These are phyloP conservation scores for Cantharis flavilabris DNA, from an alignment of 2,888 invertebrate genomes.

Conservation along the genomic window DNA sequence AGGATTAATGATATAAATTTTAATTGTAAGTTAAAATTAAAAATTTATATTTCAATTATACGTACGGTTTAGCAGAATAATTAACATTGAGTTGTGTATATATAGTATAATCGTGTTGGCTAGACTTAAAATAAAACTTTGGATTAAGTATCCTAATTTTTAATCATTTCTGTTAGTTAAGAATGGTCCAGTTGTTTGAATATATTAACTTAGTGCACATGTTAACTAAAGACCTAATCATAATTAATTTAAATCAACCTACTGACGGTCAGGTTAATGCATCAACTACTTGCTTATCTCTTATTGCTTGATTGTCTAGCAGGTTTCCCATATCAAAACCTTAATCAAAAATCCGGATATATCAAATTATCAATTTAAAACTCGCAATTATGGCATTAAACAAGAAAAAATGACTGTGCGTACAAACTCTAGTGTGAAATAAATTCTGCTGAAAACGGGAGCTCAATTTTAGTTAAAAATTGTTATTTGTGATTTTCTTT, in stretches of 20 bases:
- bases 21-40: too few relatives aligned
- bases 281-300: background rate
- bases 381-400: constrained; percentile 9
- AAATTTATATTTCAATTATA: too few relatives aligned
- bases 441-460: background rate
- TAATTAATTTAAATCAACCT: background rate
- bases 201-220: background rate
- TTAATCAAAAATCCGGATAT: constrained; percentile 21
- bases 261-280: background rate
- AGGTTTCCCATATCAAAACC: constrained; percentile 1
- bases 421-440: background rate
- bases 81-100: background rate
- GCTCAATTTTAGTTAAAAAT: background rate
- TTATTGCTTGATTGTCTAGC: background rate
- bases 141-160: background rate
- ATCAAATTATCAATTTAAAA: constrained; percentile 17
- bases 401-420: background rate
- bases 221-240: background rate
- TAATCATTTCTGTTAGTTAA: background rate
- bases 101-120: background rate
- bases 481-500: background rate
- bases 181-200: background rate
- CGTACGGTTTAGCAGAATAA: background rate
- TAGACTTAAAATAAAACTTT: background rate
- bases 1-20: too few relatives aligned